phyloP scores from a whole-genome alignment of 2,113 vertebrate species.

The Callionymus lyra region DNA sequence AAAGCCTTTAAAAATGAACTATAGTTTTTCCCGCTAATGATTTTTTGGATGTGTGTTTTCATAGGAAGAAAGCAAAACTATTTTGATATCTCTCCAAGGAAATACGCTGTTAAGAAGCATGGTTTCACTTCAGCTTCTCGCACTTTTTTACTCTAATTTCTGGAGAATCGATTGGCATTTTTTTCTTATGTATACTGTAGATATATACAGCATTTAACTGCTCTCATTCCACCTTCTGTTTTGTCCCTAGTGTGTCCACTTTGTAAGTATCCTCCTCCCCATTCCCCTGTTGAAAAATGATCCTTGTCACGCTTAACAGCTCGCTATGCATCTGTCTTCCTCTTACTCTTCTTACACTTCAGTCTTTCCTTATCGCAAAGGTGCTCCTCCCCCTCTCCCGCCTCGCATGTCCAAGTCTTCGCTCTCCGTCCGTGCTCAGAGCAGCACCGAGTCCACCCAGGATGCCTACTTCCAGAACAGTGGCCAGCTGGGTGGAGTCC shows the following conservation, averaged over 20 bases:
- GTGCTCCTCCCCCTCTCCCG: constrained; percentile 85
- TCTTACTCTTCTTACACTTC: constrained; percentile 37
- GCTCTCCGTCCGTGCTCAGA: constrained; percentile 92
- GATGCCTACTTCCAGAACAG: constrained; percentile 81
- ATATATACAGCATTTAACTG: no score
- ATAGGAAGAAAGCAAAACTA: constrained; percentile 9
- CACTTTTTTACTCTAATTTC: constrained; percentile 10
- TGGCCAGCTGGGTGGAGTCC: constrained; percentile 55
- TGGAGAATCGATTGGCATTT: no score
- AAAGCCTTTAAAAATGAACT: no score
- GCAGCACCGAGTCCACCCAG: constrained; percentile 94
- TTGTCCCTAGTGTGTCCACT: constrained; percentile 32
- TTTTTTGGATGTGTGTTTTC: constrained; percentile 1
- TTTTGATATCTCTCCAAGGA: constrained; percentile 38
- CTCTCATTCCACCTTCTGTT: constrained; percentile 1
- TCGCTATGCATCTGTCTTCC: constrained; percentile 33
- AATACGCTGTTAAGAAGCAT: constrained; percentile 26
- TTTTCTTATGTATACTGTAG: no score
- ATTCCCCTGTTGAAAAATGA: constrained; percentile 5
- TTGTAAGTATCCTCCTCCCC: constrained; percentile 39
- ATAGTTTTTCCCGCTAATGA: no score
- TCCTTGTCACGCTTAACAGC: constrained; percentile 29
- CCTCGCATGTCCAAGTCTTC: constrained; percentile 93
- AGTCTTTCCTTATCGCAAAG: constrained; percentile 97
- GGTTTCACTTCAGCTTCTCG: neutral